Evolutionary conservation across 2,113 vertebrate species (phyloP).

Genomic region (Falcunculus frontatus): DNA sequence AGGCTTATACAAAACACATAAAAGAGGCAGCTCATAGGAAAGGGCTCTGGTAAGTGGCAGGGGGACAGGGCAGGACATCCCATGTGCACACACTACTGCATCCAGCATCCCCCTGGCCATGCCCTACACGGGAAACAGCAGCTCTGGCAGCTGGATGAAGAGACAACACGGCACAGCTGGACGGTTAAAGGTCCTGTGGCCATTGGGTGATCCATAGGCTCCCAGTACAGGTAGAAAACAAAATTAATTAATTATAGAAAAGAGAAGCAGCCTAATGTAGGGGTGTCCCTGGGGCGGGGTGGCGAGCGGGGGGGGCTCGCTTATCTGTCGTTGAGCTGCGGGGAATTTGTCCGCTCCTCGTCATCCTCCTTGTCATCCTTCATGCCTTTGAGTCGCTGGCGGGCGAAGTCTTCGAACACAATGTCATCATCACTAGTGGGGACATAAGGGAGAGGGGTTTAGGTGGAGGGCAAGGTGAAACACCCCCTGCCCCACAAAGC

Average conservation of each 20-base stretch:
- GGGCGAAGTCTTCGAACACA: constrained; percentile 94
- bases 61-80: too few species aligned
- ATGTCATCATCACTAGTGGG: constrained; percentile 89
- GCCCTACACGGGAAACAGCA: neutral
- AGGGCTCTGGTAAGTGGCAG: neutral
- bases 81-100: too few species aligned
- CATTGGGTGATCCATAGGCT: constrained; percentile 33
- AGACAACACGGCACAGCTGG: constrained; percentile 57
- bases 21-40: constrained; percentile 27
- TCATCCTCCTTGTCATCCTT: constrained; percentile 90
- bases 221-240: constrained; percentile 58
- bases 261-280: constrained; percentile 52
- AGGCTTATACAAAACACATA: constrained; percentile 32
- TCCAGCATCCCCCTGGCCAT: neutral
- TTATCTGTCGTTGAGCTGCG: constrained; percentile 84
- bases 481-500: neutral
- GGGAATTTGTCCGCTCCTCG: constrained; percentile 83
- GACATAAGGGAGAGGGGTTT: neutral
- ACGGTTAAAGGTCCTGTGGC: constrained; percentile 61
- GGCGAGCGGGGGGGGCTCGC: neutral
- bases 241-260: constrained; percentile 42
- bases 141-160: constrained; percentile 26
- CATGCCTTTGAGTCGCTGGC: constrained; percentile 88
- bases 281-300: neutral
- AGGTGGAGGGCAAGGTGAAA: neutral